These are phyloP conservation scores for Sarcophaga caerulescens DNA, from an alignment of 2,888 invertebrate species.

Conservation along the genomic window DNA sequence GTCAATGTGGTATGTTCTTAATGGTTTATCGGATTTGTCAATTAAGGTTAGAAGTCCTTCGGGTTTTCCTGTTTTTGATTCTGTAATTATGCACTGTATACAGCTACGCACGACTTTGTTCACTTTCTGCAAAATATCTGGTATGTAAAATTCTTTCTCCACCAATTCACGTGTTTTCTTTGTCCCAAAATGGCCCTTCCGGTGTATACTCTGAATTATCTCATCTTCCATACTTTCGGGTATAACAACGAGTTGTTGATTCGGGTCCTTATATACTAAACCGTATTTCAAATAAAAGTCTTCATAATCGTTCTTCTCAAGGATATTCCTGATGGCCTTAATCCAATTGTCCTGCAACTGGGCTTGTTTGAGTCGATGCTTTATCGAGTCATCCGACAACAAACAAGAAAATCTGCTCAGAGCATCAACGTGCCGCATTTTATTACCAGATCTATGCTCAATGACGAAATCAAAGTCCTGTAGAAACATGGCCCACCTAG, in stretches of 20 bases:
- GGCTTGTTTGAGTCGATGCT: too few species aligned
- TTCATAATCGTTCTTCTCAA: background rate
- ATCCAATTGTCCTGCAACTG: background rate
- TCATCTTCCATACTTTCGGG: slow-evolving; percentile 59
- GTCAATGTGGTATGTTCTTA: too few species aligned
- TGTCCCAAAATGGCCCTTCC: slow-evolving; percentile 75
- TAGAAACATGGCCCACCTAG: background rate
- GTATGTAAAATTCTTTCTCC: slow-evolving; percentile 53
- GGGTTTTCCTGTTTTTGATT: slow-evolving; percentile 19
- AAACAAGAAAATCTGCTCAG: background rate
- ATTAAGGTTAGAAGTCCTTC: slow-evolving; percentile 68
- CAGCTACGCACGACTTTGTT: slow-evolving; percentile 37
- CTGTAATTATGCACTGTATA: slow-evolving; percentile 37
- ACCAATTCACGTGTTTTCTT: slow-evolving; percentile 21
- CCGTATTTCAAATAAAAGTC: background rate
- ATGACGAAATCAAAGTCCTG: background rate
- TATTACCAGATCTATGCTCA: background rate
- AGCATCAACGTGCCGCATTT: background rate
- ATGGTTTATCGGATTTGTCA: slow-evolving; percentile 76
- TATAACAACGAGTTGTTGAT: background rate
- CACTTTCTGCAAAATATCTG: slow-evolving; percentile 6
- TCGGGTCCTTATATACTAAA: background rate
- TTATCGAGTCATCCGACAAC: too few species aligned
- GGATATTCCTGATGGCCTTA: background rate
- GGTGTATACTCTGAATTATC: slow-evolving; percentile 76